Evolutionary conservation across 1,140 invertebrate species (phyloP).

Genomic region (Penaeus chinensis): DNA sequence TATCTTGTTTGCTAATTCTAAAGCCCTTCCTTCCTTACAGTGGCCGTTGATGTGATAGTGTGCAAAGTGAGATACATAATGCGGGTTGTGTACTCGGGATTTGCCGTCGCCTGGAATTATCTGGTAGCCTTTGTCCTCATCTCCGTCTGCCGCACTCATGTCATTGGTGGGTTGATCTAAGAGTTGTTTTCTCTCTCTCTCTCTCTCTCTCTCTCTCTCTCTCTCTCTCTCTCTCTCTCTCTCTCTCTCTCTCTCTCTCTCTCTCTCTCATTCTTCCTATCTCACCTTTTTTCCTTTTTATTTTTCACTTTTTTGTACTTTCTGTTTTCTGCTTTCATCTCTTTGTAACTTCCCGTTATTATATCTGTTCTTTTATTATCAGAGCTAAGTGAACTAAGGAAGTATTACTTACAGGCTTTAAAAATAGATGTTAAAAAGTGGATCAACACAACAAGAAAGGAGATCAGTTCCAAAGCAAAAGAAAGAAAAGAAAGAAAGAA

Average conservation of each 20-base stretch:
- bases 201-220: background rate
- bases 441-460: no score
- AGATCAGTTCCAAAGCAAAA: no score
- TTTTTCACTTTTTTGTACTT: no score
- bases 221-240: background rate
- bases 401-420: no score
- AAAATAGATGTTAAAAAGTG: no score
- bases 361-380: no score
- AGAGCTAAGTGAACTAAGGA: no score
- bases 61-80: slow-evolving; percentile 67
- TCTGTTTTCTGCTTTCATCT: no score
- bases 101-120: slow-evolving; percentile 68
- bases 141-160: slow-evolving; percentile 70
- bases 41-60: slow-evolving; percentile 66
- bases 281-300: no score
- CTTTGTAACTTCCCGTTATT: no score
- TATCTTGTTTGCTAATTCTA: background rate
- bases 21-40: slow-evolving; percentile 32
- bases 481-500: no score
- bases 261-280: no score
- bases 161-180: slow-evolving; percentile 68
- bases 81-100: slow-evolving; percentile 66
- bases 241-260: background rate
- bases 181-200: background rate
- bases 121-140: slow-evolving; percentile 69